Evolutionary conservation across 1,140 invertebrate species (phyloP).

Genomic region (Drosophila carrolli): DNA sequence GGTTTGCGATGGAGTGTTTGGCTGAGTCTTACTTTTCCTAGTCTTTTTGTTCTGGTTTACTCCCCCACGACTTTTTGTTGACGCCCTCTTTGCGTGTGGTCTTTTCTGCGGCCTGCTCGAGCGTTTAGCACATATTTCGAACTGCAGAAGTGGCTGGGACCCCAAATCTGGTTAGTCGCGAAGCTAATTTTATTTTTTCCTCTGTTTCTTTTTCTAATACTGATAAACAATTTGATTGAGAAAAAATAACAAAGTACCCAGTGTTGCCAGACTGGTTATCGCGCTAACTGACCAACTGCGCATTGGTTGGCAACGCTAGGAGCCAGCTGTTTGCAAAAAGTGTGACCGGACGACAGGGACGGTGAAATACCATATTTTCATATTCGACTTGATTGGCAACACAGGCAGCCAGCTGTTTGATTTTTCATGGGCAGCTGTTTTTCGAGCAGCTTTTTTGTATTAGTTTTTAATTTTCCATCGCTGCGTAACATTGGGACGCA

Average conservation of each 20-base stretch:
- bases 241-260: slow-evolving; percentile 57
- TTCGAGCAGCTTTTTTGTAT: slow-evolving; percentile 40
- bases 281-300: neutral
- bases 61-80: slow-evolving; percentile 34
- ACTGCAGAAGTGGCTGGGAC: neutral
- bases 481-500: slow-evolving; percentile 47
- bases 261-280: slow-evolving; percentile 36
- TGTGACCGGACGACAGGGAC: neutral
- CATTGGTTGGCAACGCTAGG: slow-evolving; percentile 33
- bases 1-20: neutral
- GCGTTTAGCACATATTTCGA: neutral
- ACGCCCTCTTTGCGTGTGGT: slow-evolving; percentile 50
- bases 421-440: slow-evolving; percentile 36
- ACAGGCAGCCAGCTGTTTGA: slow-evolving; percentile 25
- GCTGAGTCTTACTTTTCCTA: neutral
- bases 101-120: neutral
- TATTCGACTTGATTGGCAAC: neutral
- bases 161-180: neutral
- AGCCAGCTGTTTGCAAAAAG: slow-evolving; percentile 21
- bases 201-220: neutral
- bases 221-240: slow-evolving; percentile 19
- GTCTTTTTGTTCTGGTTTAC: slow-evolving; percentile 13
- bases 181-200: neutral
- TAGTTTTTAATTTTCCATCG: slow-evolving; percentile 66
- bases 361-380: neutral